Conservation (phyloP, 2,797 vertebrate species). For the Hephaestus fuliginosus region DNA sequence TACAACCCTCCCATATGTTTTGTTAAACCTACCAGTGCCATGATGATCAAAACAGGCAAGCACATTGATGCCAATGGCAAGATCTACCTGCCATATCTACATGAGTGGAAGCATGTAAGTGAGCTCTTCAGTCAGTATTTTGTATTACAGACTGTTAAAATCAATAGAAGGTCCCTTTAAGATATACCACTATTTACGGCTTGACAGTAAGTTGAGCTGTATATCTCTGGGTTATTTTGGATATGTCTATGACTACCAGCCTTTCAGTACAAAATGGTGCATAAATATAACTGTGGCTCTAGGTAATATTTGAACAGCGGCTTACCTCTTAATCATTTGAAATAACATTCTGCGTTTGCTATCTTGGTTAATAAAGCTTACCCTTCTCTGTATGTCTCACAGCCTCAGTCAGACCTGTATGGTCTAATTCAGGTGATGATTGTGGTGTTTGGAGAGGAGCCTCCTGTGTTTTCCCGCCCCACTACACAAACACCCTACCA, state of each 20-base stretch:
- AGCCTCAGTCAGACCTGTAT: constrained; percentile 97
- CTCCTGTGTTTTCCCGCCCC: constrained; percentile 97
- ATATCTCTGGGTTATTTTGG: not conserved
- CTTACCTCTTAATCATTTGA: not conserved
- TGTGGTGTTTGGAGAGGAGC: constrained; percentile 98
- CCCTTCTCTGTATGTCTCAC: constrained; percentile 41
- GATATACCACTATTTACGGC: not conserved
- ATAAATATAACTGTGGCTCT: not conserved
- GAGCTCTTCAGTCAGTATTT: not conserved
- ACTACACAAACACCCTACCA: constrained; percentile 90
- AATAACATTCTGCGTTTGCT: not conserved
- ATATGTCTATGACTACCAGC: not conserved
- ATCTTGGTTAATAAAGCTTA: not conserved
- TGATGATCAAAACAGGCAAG: constrained; percentile 99
- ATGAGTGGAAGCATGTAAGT: constrained; percentile 99
- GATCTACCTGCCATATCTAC: constrained; percentile 98
- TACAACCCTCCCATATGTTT: constrained; percentile 99
- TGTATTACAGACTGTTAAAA: not conserved
- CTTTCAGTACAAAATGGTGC: not conserved
- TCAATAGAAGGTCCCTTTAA: not conserved
- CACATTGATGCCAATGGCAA: constrained; percentile 99
- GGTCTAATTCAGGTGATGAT: constrained; percentile 99
- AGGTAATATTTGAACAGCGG: constrained; percentile 1
- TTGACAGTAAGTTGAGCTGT: not conserved
- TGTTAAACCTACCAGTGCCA: constrained; percentile 98